A percentile compares a stretch with the other conserved stretches of the same genome.
These are phyloP conservation scores for Hemithea aestivaria DNA, from an alignment of 2,888 invertebrate species.

Conservation along the genomic window DNA sequence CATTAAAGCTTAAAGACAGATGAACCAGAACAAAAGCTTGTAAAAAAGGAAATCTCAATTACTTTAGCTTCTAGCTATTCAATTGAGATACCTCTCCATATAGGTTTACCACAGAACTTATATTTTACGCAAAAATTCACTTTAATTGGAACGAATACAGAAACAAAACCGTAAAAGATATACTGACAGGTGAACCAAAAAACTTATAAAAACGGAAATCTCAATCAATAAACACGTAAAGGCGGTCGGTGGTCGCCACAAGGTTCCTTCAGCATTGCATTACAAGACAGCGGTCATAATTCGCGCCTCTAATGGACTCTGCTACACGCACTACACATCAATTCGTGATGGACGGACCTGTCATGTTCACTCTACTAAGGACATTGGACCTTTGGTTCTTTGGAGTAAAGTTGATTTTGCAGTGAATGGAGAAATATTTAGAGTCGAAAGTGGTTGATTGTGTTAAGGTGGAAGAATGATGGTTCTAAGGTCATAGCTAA, in stretches of 20 bases:
- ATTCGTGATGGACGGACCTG: conserved; percentile 49
- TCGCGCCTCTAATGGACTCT: conserved; percentile 64
- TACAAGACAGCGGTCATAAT: conserved; percentile 60
- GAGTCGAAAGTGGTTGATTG: no score
- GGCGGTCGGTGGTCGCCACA: conserved; percentile 54
- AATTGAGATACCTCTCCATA: no score
- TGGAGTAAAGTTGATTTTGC: conserved; percentile 15
- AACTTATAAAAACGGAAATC: no score
- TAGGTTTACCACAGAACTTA: no score
- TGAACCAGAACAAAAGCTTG: no score
- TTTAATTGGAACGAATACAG: no score
- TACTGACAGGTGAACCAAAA: no score
- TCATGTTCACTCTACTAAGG: conserved; percentile 25
- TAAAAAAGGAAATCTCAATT: no score
- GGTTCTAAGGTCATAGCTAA: conserved; percentile 1
- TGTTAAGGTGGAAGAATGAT: neutral
- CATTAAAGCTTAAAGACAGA: no score
- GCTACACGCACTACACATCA: conserved; percentile 71
- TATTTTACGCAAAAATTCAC: no score
- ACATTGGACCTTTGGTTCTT: conserved; percentile 36
- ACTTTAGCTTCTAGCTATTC: no score
- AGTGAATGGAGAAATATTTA: neutral
- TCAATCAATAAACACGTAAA: conserved; percentile 39
- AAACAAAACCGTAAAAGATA: no score
- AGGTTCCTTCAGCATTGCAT: conserved; percentile 44